Conservation (phyloP, 2,113 vertebrate species). For the Recurvirostra avosetta region DNA sequence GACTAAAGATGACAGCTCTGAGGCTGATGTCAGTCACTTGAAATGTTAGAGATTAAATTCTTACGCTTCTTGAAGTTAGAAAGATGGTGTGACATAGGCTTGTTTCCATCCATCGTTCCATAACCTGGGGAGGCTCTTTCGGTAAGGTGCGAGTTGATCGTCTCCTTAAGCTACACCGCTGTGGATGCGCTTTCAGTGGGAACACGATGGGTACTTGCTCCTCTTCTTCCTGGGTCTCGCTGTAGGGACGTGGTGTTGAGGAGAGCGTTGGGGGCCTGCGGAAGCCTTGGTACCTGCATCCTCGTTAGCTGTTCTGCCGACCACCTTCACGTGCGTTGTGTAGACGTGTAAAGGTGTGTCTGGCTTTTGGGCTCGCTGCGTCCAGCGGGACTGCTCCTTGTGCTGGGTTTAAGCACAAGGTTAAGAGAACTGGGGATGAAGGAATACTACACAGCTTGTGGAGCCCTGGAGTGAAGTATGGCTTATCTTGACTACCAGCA, state of each 20-base stretch:
- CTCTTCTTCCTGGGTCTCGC: not conserved
- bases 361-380: not conserved
- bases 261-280: fast-evolving
- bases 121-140: too few species aligned
- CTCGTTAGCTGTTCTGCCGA: not conserved
- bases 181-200: fast-evolving
- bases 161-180: not conserved
- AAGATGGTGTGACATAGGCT: fast-evolving
- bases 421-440: not conserved
- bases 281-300: fast-evolving
- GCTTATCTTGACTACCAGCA: not conserved
- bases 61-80: too few species aligned
- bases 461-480: not conserved
- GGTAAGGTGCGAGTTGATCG: too few species aligned
- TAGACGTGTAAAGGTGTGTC: too few species aligned
- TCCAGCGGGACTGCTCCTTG: fast-evolving
- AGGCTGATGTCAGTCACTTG: not conserved
- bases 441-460: fast-evolving
- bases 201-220: not conserved
- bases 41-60: not conserved
- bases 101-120: fast-evolving
- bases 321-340: fast-evolving
- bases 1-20: not conserved
- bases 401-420: not conserved
- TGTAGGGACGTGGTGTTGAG: fast-evolving